Evolutionary conservation across 2,113 vertebrate genomes (phyloP).

Genomic region (Elanus axillaris): DNA sequence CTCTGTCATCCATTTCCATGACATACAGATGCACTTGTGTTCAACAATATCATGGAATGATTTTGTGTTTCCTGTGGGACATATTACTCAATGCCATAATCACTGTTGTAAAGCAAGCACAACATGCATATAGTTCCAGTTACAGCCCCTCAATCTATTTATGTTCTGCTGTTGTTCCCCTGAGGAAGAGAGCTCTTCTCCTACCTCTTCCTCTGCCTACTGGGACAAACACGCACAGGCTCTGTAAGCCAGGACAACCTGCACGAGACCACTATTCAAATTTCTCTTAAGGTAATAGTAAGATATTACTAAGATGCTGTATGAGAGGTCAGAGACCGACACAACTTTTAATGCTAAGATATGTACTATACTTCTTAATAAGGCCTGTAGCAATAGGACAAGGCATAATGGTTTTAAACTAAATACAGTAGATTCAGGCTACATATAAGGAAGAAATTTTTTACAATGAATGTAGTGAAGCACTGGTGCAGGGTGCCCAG

Average conservation of each 20-base stretch:
- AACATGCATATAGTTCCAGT: not conserved
- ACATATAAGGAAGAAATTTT: not conserved
- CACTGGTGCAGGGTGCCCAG: not conserved
- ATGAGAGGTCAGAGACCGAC: not conserved
- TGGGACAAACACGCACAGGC: rapidly evolving
- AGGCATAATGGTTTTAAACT: not conserved
- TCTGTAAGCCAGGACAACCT: not conserved
- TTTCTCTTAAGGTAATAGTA: not conserved
- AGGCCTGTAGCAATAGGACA: not conserved
- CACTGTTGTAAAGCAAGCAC: not conserved
- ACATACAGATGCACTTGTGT: not conserved
- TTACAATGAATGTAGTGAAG: not conserved
- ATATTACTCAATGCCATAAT: not conserved
- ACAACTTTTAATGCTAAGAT: not conserved
- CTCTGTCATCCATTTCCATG: not conserved
- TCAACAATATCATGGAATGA: not conserved
- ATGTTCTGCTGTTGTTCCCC: not conserved
- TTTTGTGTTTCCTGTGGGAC: not conserved
- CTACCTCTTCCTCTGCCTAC: not conserved
- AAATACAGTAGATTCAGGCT: not conserved
- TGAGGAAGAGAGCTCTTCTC: not conserved
- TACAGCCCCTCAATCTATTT: not conserved
- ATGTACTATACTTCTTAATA: not conserved
- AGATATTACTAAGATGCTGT: not conserved
- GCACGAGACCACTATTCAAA: not conserved